Percentiles rank a stretch among this genome's conserved stretches.
phyloP scores from a whole-genome alignment of 2,113 vertebrate genomes.

The Parotia lawesii region DNA sequence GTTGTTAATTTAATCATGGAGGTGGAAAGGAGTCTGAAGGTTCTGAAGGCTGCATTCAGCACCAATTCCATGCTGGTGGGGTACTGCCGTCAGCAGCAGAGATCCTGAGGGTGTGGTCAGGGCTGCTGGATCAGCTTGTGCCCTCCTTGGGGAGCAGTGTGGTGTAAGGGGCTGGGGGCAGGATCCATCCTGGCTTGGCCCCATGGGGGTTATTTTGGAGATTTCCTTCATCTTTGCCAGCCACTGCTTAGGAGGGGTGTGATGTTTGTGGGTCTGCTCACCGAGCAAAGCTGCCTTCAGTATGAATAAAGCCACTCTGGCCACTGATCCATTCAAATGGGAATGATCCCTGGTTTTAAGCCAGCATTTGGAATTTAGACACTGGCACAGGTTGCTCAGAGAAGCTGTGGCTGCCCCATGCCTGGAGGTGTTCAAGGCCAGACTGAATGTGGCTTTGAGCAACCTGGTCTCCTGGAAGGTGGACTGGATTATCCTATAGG shows the following conservation, averaged over 20 bases:
- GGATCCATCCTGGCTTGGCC: background rate
- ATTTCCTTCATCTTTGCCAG: background rate
- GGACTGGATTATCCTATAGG: background rate
- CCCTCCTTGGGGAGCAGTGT: background rate
- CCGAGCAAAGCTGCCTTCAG: fast-evolving
- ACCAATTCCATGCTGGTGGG: background rate
- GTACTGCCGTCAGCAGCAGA: background rate
- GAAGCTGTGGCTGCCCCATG: background rate
- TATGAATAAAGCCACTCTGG: background rate
- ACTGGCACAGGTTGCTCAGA: background rate
- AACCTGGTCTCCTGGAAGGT: background rate
- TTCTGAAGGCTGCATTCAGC: background rate
- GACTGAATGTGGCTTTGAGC: background rate
- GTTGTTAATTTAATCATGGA: background rate
- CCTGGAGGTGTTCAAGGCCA: background rate
- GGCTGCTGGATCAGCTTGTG: background rate
- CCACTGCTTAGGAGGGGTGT: background rate
- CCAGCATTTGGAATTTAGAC: background rate
- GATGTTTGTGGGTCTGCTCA: background rate
- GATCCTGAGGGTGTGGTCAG: fast-evolving
- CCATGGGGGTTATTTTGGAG: background rate
- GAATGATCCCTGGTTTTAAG: background rate
- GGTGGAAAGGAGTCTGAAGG: background rate
- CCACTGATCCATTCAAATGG: background rate
- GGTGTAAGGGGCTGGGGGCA: background rate